phyloP scores from a whole-genome alignment of 1,140 invertebrate genomes.

The Portunus trituberculatus region DNA sequence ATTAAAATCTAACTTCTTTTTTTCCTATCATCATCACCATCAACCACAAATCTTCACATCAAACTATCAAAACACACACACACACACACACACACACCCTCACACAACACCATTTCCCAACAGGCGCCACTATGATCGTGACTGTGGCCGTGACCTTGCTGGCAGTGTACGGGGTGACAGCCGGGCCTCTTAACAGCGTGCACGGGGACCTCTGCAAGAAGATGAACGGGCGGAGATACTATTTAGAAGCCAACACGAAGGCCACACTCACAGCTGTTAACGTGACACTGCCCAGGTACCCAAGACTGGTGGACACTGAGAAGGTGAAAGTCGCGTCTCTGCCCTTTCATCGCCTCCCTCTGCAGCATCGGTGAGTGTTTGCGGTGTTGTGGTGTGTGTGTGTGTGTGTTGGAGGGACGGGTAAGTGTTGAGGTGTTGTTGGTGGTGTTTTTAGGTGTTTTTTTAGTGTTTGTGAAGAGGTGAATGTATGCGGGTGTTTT shows the following conservation, averaged over 20 bases:
- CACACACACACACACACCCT: not conserved
- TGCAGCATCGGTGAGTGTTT: constrained; percentile 29
- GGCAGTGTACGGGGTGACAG: not conserved
- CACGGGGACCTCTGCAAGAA: constrained; percentile 67
- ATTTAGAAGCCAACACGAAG: constrained; percentile 59
- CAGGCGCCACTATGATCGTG: not conserved
- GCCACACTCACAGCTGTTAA: constrained; percentile 61
- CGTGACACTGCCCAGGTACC: constrained; percentile 42
- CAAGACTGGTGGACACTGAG: not conserved
- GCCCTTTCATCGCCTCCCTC: not conserved
- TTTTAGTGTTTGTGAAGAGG: too few species aligned
- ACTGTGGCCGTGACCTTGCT: not conserved
- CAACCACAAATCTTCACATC: not conserved
- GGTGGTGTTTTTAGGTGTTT: not conserved
- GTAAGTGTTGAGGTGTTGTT: not conserved
- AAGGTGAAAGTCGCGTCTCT: not conserved
- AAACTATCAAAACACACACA: not conserved
- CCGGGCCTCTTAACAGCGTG: constrained; percentile 29
- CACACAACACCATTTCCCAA: not conserved
- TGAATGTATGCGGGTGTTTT: too few species aligned
- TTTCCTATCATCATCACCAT: not conserved
- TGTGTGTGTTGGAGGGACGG: not conserved
- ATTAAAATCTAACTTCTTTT: not conserved
- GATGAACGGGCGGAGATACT: constrained; percentile 64
- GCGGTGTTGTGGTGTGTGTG: too few species aligned